phyloP scores from a whole-genome alignment of 53 echinoderm and acorn worm species.

The Antedon mediterranea region DNA sequence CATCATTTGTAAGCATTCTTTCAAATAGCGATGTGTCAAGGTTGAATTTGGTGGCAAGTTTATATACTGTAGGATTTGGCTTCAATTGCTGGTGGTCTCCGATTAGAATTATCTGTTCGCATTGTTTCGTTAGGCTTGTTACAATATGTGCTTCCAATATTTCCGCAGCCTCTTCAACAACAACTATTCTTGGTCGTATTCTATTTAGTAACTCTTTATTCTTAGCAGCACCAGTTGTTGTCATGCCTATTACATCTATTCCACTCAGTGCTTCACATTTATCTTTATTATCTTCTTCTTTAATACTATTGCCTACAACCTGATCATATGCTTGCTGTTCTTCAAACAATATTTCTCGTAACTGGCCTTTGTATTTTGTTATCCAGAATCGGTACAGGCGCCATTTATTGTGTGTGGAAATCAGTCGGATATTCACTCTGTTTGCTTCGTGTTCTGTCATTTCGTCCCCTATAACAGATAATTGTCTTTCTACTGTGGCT shows the following conservation, averaged over 20 bases:
- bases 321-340: background rate
- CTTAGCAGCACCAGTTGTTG: slow-evolving; percentile 46
- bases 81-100: slow-evolving; percentile 66
- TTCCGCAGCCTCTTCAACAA: slow-evolving; percentile 81
- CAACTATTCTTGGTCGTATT: slow-evolving; percentile 40
- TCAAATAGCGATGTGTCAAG: slow-evolving; percentile 83
- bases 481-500: background rate
- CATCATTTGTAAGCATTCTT: slow-evolving; percentile 55
- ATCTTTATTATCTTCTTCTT: slow-evolving; percentile 10
- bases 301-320: background rate
- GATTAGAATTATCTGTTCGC: slow-evolving; percentile 72
- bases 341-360: background rate
- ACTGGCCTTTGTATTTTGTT: background rate
- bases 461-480: slow-evolving; percentile 3
- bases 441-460: slow-evolving; percentile 34
- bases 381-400: background rate
- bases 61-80: slow-evolving; percentile 82
- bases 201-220: slow-evolving; percentile 22
- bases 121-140: slow-evolving; percentile 33
- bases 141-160: slow-evolving; percentile 66
- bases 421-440: slow-evolving; percentile 38
- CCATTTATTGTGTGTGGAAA: slow-evolving; percentile 13
- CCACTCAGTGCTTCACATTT: slow-evolving; percentile 3
- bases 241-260: slow-evolving; percentile 33
- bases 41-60: slow-evolving; percentile 57